Evolutionary conservation across 37 sponge, comb jelly and placozoan species (phyloP), one percentile per base, ranked within the genome.

Genomic region (Petrosia ficiformis): DNA sequence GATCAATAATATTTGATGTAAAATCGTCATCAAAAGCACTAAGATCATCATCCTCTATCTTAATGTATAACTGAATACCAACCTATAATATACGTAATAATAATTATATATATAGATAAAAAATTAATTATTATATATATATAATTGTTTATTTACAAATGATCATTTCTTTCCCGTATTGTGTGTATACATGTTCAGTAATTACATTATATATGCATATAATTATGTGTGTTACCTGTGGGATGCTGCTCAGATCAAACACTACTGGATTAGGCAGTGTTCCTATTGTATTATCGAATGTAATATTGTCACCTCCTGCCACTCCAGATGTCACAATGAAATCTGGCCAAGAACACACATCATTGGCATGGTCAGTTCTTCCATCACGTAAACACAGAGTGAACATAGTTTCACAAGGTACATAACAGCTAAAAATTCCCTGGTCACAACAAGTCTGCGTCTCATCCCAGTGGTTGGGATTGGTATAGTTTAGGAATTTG

Each of bases 361-460:
- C 3, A 26, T 28, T 30, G 21, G 2, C 3, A 4, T 54, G 59
- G 57, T 38, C 36, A 3, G 3, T 54, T n/a, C 52, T 2, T 10
- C 35, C 54, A 25, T 41, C 2, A 26, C 77, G 0, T 33, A 77
- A 26, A 31, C 77, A 77, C 19, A 77, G 26, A 21, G 35, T 31
- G 30, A 77, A 66, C 44, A 65, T 43, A n/a, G 39, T 77, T 28
- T 77, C 77, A 77, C 77, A 77, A 33, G 64, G 37, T 16, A 31
- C 34, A 33, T 38, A 68, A 35, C 67, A 21, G 31, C 39, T 56
- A 56, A 54, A 56, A 30, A 32, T 11, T 25, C 54, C 54, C 14
- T 14, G 8, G 54, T 48, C 54, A 48, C 54, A 48, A 14, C 54
- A 48, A 8, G 14, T 14, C 54, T 48, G 8, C 14, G 14, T 14